These are phyloP conservation scores for Syndactyla subalaris DNA, from an alignment of 2,797 vertebrate species.

Conservation along the genomic window DNA sequence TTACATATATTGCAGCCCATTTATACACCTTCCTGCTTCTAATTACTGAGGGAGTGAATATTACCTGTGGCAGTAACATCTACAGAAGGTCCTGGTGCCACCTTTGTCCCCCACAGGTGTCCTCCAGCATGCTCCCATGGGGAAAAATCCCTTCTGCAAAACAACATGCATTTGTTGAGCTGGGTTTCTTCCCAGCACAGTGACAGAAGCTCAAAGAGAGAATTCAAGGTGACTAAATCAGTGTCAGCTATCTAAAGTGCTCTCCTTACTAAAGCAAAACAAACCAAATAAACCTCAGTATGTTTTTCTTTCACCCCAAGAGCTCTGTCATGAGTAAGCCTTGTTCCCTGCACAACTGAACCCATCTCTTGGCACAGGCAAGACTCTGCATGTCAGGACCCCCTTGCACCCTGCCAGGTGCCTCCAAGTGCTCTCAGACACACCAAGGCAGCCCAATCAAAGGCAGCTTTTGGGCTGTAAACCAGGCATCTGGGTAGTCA, in stretches of 20 bases:
- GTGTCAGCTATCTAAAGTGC: neutral
- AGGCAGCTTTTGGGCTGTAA: neutral
- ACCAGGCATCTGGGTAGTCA: neutral
- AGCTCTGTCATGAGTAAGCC: neutral
- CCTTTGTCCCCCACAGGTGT: neutral
- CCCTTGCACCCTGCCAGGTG: too few relatives aligned
- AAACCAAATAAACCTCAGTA: neutral
- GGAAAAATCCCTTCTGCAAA: neutral
- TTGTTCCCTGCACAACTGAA: neutral
- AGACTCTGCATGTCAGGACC: neutral
- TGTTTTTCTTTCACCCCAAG: fast-evolving
- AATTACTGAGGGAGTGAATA: neutral
- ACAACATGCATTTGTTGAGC: fast-evolving
- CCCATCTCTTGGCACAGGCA: too few relatives aligned
- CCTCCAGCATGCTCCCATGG: fast-evolving
- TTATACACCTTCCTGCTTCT: neutral
- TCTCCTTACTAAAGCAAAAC: neutral
- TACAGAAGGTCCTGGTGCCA: neutral
- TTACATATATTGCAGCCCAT: fast-evolving
- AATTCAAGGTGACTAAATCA: neutral
- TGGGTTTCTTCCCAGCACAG: neutral
- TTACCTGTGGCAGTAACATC: neutral
- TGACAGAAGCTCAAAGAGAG: neutral
- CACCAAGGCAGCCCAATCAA: fast-evolving
- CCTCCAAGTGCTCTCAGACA: neutral